These are phyloP conservation scores for Macrocentrus cingulum DNA, from an alignment of 1,140 invertebrate genomes.

Conservation along the genomic window DNA sequence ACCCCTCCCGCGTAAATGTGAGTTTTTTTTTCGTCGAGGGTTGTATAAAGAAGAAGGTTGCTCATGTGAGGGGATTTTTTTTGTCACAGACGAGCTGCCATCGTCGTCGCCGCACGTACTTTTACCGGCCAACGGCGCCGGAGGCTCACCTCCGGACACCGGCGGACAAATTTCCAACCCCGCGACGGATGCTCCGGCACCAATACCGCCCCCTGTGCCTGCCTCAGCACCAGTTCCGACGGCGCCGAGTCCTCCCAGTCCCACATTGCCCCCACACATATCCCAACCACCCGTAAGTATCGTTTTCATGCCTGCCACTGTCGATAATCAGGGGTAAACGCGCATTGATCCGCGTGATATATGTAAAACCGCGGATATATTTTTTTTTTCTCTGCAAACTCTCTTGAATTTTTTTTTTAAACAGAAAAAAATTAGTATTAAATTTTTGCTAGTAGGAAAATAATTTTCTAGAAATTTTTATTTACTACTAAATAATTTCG, in stretches of 20 bases:
- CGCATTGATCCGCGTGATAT: conserved; percentile 2
- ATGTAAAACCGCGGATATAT: too few relatives aligned
- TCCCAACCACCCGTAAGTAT: conserved; percentile 57
- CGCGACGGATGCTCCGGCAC: conserved; percentile 56
- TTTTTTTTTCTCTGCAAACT: too few relatives aligned
- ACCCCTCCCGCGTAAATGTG: conserved; percentile 64
- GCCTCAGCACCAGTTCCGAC: conserved; percentile 55
- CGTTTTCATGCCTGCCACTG: background rate
- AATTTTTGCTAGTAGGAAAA: too few relatives aligned
- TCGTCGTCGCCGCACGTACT: conserved; percentile 60
- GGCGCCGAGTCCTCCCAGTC: conserved; percentile 57
- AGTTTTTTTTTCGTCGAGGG: too few relatives aligned
- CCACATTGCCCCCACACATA: conserved; percentile 59
- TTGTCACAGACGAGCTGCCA: conserved; percentile 53
- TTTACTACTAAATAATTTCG: too few relatives aligned
- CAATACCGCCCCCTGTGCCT: conserved; percentile 57
- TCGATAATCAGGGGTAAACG: background rate
- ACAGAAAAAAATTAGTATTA: too few relatives aligned
- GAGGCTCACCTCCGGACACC: conserved; percentile 56
- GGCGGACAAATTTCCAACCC: conserved; percentile 58
- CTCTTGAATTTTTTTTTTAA: too few relatives aligned
- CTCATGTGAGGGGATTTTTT: background rate
- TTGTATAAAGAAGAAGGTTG: too few relatives aligned
- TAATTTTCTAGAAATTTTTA: too few relatives aligned
- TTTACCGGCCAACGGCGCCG: conserved; percentile 58